These are phyloP conservation scores for Drosophila monieri DNA, from an alignment of 2,888 invertebrate genomes.

Conservation along the genomic window DNA sequence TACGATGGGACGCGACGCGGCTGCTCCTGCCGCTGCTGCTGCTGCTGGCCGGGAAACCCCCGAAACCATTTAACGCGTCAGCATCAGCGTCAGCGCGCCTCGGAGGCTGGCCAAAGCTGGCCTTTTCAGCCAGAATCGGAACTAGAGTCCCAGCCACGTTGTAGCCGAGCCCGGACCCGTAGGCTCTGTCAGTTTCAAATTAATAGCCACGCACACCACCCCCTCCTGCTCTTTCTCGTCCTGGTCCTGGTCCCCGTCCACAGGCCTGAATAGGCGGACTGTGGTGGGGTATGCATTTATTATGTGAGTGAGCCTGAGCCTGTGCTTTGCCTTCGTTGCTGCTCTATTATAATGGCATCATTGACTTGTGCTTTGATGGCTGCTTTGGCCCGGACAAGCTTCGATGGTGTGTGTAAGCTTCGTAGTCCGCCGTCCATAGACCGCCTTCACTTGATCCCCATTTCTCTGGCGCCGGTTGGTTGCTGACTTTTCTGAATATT, in stretches of 20 bases:
- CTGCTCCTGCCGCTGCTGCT: conserved; percentile 25
- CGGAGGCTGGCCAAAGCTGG: conserved; percentile 65
- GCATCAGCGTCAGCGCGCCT: conserved; percentile 64
- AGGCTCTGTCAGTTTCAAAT: conserved; percentile 73
- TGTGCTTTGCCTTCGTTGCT: conserved; percentile 40
- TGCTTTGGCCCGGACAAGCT: conserved; percentile 36
- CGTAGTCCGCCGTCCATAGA: neutral
- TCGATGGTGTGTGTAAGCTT: conserved; percentile 9
- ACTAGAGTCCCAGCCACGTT: conserved; percentile 55
- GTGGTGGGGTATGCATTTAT: conserved; percentile 21
- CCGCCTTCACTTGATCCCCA: conserved; percentile 35
- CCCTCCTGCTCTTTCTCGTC: conserved; percentile 26
- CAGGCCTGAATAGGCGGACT: neutral
- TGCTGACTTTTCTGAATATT: conserved; percentile 47
- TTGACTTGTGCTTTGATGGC: conserved; percentile 65
- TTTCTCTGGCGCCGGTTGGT: conserved; percentile 38
- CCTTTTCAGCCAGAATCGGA: conserved; percentile 43
- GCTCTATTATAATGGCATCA: conserved; percentile 70
- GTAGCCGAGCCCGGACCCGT: conserved; percentile 54
- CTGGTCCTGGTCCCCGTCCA: neutral
- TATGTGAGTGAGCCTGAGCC: conserved; percentile 11
- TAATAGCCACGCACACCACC: conserved; percentile 61
- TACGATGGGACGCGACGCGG: conserved; percentile 30
- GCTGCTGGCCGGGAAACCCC: conserved; percentile 62
- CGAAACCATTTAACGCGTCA: conserved; percentile 76